A percentile compares a stretch with the other conserved stretches of the same genome.
phyloP scores from a whole-genome alignment of 1,140 invertebrate species.

The Saccostrea glomerata region DNA sequence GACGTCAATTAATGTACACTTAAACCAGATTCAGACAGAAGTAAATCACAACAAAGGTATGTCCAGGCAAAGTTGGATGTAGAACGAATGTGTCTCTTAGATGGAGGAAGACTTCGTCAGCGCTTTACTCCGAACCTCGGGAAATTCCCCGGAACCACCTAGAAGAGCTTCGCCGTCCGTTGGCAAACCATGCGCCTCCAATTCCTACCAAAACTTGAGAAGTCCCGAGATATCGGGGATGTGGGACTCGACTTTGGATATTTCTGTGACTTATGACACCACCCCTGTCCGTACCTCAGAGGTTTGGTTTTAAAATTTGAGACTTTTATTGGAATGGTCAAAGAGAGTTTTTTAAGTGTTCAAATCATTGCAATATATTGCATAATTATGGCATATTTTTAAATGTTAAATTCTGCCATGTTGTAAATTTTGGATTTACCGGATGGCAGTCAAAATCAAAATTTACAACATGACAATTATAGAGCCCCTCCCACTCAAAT shows the following conservation, averaged over 20 bases:
- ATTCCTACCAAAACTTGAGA: background rate
- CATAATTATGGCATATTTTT: background rate
- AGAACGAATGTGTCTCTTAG: background rate
- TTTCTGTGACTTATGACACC: background rate
- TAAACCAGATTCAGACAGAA: background rate
- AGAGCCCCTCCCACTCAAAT: too few relatives aligned
- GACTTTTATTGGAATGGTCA: background rate
- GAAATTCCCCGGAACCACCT: background rate
- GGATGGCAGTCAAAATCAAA: too few relatives aligned
- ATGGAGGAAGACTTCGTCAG: constrained; percentile 15
- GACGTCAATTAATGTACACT: background rate
- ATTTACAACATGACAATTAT: too few relatives aligned
- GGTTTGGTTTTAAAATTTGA: background rate
- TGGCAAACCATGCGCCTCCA: background rate
- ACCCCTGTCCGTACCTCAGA: background rate
- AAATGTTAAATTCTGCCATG: background rate
- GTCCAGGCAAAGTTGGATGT: background rate
- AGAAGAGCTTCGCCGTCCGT: background rate
- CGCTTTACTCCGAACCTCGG: background rate
- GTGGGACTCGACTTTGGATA: background rate
- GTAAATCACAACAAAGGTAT: background rate
- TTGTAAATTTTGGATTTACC: too few relatives aligned
- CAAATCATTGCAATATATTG: background rate
- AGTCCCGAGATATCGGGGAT: background rate
- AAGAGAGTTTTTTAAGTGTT: background rate